Evolutionary conservation across 1,140 invertebrate genomes (phyloP).

Genomic region (Orchestia grillus): DNA sequence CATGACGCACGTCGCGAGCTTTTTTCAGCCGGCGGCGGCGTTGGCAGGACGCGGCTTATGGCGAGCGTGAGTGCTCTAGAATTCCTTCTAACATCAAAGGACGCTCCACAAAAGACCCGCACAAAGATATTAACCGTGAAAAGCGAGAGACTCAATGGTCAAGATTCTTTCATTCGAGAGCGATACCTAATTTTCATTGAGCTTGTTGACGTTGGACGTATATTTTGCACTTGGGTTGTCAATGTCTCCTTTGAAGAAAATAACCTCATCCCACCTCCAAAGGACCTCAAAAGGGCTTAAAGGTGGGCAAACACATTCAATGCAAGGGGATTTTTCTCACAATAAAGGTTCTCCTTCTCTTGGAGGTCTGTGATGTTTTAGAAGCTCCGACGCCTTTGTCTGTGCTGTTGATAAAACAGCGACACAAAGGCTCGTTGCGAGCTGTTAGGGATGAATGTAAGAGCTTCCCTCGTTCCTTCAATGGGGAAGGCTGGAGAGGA

Average conservation of each 20-base stretch:
- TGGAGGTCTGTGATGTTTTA: neutral
- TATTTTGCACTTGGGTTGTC: neutral
- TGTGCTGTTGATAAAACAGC: neutral
- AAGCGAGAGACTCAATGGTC: neutral
- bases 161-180: neutral
- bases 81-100: neutral
- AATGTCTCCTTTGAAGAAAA: neutral
- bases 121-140: neutral
- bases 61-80: neutral
- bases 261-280: neutral
- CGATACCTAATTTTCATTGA: neutral
- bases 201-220: neutral
- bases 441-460: neutral
- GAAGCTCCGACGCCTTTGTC: neutral
- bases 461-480: neutral
- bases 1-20: neutral
- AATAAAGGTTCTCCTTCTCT: neutral
- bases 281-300: neutral
- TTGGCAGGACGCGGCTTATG: neutral
- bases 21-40: neutral
- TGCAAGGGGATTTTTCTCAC: neutral
- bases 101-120: neutral
- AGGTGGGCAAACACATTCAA: neutral
- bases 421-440: neutral
- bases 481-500: neutral